These are phyloP conservation scores for Rhagoletis pomonella DNA, from an alignment of 1,140 invertebrate species.

Conservation along the genomic window DNA sequence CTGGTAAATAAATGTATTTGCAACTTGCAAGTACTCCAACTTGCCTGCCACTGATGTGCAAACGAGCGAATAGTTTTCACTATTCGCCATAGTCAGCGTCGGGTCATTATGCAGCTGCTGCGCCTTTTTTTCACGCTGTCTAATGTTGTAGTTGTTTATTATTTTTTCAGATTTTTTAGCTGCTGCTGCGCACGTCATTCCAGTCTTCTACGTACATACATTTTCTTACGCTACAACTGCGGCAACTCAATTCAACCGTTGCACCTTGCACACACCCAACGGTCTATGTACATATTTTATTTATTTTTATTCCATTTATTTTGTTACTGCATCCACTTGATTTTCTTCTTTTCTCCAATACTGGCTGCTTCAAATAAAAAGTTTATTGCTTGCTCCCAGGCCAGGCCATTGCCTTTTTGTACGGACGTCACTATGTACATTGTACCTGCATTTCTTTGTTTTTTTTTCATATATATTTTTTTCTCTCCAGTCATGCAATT, in stretches of 20 bases:
- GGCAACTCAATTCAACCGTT: constrained; percentile 41
- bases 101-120: not conserved
- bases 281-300: not conserved
- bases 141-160: constrained; percentile 12
- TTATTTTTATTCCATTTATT: not conserved
- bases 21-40: no score
- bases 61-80: no score
- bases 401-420: constrained; percentile 7
- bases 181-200: constrained; percentile 17
- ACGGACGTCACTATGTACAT: not conserved
- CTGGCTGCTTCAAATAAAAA: not conserved
- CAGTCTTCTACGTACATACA: not conserved
- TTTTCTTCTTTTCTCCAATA: not conserved
- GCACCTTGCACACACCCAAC: constrained; percentile 33
- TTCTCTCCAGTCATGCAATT: not conserved
- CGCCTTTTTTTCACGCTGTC: not conserved
- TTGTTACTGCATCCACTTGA: not conserved
- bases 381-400: not conserved
- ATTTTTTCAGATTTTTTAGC: not conserved
- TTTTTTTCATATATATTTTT: not conserved
- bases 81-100: no score
- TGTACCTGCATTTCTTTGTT: not conserved
- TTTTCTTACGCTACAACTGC: constrained; percentile 16
- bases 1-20: no score
- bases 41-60: no score